phyloP scores from a whole-genome alignment of 2,113 vertebrate genomes.

The Xerus inauris region DNA sequence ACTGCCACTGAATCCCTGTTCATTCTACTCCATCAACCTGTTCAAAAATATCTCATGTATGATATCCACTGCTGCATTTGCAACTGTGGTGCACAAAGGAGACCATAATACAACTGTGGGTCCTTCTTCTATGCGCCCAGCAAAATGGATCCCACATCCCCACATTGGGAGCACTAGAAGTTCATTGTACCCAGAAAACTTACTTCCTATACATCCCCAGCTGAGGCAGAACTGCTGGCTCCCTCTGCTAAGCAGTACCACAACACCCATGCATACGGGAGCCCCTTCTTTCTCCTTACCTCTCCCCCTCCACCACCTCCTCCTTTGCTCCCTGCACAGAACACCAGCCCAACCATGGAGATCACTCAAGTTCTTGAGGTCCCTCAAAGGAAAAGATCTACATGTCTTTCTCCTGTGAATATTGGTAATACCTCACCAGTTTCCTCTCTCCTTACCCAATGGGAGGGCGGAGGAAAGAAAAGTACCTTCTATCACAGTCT shows the following conservation, averaged over 20 bases:
- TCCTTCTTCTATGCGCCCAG: background rate
- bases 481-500: background rate
- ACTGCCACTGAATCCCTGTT: background rate
- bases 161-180: background rate
- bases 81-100: background rate
- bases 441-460: background rate
- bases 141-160: conserved; percentile 7
- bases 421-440: background rate
- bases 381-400: background rate
- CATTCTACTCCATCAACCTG: background rate
- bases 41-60: background rate
- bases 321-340: background rate
- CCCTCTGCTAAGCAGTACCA: background rate
- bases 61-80: background rate
- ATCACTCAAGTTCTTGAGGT: background rate
- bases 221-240: background rate
- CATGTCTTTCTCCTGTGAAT: background rate
- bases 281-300: background rate
- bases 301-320: background rate
- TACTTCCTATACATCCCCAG: background rate
- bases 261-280: no score
- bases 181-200: background rate
- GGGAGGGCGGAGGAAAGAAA: background rate
- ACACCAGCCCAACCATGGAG: background rate
- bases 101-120: background rate